Base-by-base conservation (phyloP, 2,797 vertebrate species). In the Emys orbicularis region DNA sequence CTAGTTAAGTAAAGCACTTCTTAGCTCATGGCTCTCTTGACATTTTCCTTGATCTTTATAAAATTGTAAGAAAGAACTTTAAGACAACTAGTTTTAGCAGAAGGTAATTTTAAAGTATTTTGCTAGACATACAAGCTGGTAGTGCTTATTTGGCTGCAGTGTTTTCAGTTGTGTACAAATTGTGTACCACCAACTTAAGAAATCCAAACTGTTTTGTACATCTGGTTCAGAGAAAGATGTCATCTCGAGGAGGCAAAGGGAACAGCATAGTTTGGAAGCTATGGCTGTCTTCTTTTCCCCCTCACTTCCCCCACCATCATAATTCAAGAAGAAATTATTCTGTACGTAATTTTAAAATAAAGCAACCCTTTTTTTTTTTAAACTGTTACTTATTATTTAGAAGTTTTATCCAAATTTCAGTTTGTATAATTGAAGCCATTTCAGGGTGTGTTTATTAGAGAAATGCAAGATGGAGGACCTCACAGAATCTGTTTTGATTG, bases 311-410 rank as follows among this genome's bases (percentile, higher is more conserved):
- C 97, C 95, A 94, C 96, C 97, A 91, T 97, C 96, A 2, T 97
- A 97, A 97, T 96, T 85, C 93, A 95, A 95, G 90, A 95, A 89
- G 41, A 93, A 84, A 91, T 96, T 98, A 98, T 98, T 98, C 98
- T 98, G 98, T 98, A 98, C 96, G 98, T 98, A 98, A 98, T 98
- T 98, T 98, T 98, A 97, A 96, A 98, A 98, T 98, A 98, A 98
- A 98, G 96, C 96, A 95, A 97, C 98, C 98, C 97, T 72, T 23
- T 98, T 98, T 98, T 98, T 98, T 98, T 98, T 98, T 8, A 44
- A 98, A 98, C 98, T 97, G 98, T 98, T 98, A 98, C 98, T 98
- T 98, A 98, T 98, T 98, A 98, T 98, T 98, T 98, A 98, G 98
- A 97, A 93, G 96, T 98, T 98, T 97, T 98, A 97, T 98, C 98